Evolutionary conservation across 2,797 vertebrate species (phyloP), one percentile per base, ranked within the genome.

Genomic region (Gephyroberyx darwinii): DNA sequence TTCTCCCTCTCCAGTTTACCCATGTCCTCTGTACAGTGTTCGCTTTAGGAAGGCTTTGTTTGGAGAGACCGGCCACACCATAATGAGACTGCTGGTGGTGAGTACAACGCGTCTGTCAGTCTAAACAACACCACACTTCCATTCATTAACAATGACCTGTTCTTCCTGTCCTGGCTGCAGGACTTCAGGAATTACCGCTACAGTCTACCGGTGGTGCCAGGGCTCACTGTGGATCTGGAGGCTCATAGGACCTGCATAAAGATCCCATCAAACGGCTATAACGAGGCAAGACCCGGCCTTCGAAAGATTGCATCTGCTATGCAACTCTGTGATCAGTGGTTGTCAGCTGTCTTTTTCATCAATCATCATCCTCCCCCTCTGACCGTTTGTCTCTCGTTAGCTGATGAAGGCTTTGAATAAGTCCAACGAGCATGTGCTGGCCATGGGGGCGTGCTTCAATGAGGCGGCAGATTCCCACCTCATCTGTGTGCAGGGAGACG

Each of bases 101-200:
- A 96, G 96, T 94, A 73, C 45, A 6, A 53, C 20, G 8, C 54
- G 72, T 59, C 48, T 19, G 45, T 47, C 55, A 35, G 13, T n/a
- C 14, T 5, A 5, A 59, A 60, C 35, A 31, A 10, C 56, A 37
- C 8, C 26, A 75, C 45, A 75, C 7, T 35, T 52, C 51, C n/a
- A 5, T n/a, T 43, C 19, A 9, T 4, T 59, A 14, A 16, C 8
- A 48, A n/a, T 30, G 41, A 33, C 22, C 12, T 65, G 8, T 53
- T 54, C 57, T 37, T 73, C 12, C 51, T 9, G 8, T 70, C 13
- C 52, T 65, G 37, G 86, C 84, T 77, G 67, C 56, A 99, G 98
- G 98, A 99, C 88, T 99, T 99, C 86, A 96, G 98, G 85, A 99
- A 99, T 90, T 99, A 98, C 90, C 97, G 98, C 69, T 99, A 99